Conservation (phyloP, 1,140 invertebrate species). For the Steinernema khuongi region DNA sequence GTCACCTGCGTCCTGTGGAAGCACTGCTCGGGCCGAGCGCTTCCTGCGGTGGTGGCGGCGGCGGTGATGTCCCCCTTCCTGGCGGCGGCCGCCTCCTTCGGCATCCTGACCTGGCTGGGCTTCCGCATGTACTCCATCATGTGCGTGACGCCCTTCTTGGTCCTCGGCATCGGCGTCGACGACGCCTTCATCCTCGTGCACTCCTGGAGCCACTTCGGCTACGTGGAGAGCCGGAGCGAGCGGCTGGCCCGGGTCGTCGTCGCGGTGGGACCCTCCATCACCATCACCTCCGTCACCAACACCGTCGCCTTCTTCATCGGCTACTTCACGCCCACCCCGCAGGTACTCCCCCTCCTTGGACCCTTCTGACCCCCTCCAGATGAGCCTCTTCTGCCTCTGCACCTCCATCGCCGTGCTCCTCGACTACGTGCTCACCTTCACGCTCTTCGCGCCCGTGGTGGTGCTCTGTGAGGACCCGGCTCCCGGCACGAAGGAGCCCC, state of each 20-base stretch:
- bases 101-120: conserved; percentile 52
- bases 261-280: conserved; percentile 50
- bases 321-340: conserved; percentile 54
- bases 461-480: conserved; percentile 24
- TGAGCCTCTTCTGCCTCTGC: conserved; percentile 56
- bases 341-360: conserved; percentile 28
- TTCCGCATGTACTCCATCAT: conserved; percentile 54
- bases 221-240: conserved; percentile 33
- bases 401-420: conserved; percentile 54
- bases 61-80: conserved; percentile 53
- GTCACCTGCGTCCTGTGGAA: conserved; percentile 42
- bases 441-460: conserved; percentile 43
- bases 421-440: conserved; percentile 58
- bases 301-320: conserved; percentile 56
- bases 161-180: conserved; percentile 51
- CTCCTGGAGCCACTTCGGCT: conserved; percentile 46
- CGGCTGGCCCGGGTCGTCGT: conserved; percentile 39
- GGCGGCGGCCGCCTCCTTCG: conserved; percentile 49
- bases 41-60: conserved; percentile 37
- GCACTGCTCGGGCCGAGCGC: conserved; percentile 20
- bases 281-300: conserved; percentile 55
- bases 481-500: background rate
- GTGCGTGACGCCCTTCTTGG: conserved; percentile 55
- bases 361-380: conserved; percentile 37
- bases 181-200: conserved; percentile 56